Evolutionary conservation across 2,888 invertebrate species (phyloP), one percentile per base, ranked within the genome.

Genomic region (Meteorus cinctellus): DNA sequence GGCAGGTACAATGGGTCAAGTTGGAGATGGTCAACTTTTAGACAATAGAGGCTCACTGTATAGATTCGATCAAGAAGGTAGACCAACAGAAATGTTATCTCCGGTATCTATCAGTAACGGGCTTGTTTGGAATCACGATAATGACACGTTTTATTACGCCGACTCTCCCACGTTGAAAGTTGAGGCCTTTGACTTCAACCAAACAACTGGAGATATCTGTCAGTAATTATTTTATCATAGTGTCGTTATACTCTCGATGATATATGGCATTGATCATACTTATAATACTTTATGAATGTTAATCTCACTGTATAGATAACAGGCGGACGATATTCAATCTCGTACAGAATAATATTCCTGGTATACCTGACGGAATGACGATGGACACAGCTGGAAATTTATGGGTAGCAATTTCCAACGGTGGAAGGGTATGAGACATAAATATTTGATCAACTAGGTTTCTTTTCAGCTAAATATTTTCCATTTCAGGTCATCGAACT

Each of bases 31-130:
- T 41, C 79, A 79, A 6, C 87, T 92, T 2, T 90, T 90, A 29
- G 90, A 91, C 41, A 91, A 93, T 81, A 90, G 91, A 83, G 95
- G 92, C 0, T 89, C 92, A 0, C 87, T 95, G 2, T 95, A 94
- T 86, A 90, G 91, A 84, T 84, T 94, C 73, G 91, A 91, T 27
- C 86, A 68, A 4, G 69, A 86, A 69, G 45, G 81, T 0, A 59
- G 48, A 8, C 78, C 84, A 5, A 79, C 82, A 1, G 83, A 79
- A 62, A 83, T 86, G 27, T 14, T 89, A 4, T 77, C 87, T 2
- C 90, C 90, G 6, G 93, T 94, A 27, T 91, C 92, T 16, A 91
- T 95, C n/a, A 95, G 96, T 63, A 96, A 96, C 84, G 96, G 96
- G 1, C 88, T 96, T 6, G 93, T 94, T 0, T 96, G 96, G 96